Conservation (phyloP, 2,888 invertebrate genomes). For the Drosophila pseudotalamancana region DNA sequence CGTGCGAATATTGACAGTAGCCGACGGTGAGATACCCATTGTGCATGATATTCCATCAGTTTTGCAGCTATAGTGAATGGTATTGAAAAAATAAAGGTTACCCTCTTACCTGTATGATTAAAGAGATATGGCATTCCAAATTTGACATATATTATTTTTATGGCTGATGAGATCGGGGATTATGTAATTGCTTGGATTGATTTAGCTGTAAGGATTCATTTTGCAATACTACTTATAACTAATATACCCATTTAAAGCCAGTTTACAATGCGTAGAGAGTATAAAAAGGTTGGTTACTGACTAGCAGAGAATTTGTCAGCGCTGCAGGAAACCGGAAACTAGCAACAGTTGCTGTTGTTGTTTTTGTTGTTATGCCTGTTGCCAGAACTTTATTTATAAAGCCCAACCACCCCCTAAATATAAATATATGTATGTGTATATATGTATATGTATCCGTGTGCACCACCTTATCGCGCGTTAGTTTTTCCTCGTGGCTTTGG, state of each 20-base stretch:
- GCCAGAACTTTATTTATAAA: constrained; percentile 59
- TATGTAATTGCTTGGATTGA: no score
- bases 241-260: neutral
- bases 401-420: neutral
- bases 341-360: constrained; percentile 66
- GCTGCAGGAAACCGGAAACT: constrained; percentile 78
- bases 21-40: neutral
- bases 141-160: no score
- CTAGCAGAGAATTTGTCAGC: constrained; percentile 72
- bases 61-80: neutral
- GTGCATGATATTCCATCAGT: neutral
- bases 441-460: neutral
- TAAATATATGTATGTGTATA: neutral
- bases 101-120: no score
- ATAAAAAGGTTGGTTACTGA: constrained; percentile 31
- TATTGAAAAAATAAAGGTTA: no score
- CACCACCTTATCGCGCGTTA: constrained; percentile 36
- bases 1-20: neutral
- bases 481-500: constrained; percentile 37
- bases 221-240: no score
- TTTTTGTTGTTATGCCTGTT: constrained; percentile 51
- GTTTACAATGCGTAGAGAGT: neutral
- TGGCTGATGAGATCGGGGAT: no score
- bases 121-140: no score
- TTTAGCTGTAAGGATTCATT: neutral